Percentiles rank a stretch among this genome's conserved stretches.
phyloP scores from a whole-genome alignment of 2,113 vertebrate genomes.

The Callopanchax toddi region DNA sequence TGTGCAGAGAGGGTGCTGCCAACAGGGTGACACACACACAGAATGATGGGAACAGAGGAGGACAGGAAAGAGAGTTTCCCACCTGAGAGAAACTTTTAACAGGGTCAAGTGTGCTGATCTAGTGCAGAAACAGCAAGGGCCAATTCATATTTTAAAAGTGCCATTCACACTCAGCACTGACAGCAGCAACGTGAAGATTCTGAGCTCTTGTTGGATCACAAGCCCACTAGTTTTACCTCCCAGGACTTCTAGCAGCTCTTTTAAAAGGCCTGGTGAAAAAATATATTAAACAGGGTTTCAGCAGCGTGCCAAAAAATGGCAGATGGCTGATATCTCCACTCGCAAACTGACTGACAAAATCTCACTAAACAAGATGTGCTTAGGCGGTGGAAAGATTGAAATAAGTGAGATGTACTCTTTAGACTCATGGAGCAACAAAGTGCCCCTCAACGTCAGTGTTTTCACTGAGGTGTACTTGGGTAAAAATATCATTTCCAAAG shows the following conservation, averaged over 20 bases:
- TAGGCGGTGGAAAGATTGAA: conserved; percentile 32
- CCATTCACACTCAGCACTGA: conserved; percentile 40
- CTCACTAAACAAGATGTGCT: conserved; percentile 39
- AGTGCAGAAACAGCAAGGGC: conserved; percentile 24
- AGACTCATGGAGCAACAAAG: conserved; percentile 30
- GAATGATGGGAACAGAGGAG: conserved; percentile 19
- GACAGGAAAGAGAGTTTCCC: conserved; percentile 22
- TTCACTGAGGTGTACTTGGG: conserved; percentile 39
- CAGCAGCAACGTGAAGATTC: conserved; percentile 5
- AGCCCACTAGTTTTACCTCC: conserved; percentile 33
- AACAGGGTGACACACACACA: conserved; percentile 28
- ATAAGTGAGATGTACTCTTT: conserved; percentile 37
- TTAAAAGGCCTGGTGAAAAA: conserved; percentile 28
- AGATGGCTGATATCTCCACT: conserved; percentile 55
- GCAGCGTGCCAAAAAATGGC: conserved; percentile 40
- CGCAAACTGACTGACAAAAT: conserved; percentile 41
- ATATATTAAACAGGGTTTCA: background rate
- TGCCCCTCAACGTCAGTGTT: conserved; percentile 21
- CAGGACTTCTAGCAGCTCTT: conserved; percentile 43
- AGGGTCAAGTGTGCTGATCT: conserved; percentile 52
- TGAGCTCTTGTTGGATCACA: conserved; percentile 38
- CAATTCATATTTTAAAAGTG: conserved; percentile 61
- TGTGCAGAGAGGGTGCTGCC: conserved; percentile 9
- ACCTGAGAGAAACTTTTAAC: conserved; percentile 55
- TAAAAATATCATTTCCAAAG: conserved; percentile 53